phyloP scores from a whole-genome alignment of 1,140 invertebrate species.

The Anthonomus grandis region DNA sequence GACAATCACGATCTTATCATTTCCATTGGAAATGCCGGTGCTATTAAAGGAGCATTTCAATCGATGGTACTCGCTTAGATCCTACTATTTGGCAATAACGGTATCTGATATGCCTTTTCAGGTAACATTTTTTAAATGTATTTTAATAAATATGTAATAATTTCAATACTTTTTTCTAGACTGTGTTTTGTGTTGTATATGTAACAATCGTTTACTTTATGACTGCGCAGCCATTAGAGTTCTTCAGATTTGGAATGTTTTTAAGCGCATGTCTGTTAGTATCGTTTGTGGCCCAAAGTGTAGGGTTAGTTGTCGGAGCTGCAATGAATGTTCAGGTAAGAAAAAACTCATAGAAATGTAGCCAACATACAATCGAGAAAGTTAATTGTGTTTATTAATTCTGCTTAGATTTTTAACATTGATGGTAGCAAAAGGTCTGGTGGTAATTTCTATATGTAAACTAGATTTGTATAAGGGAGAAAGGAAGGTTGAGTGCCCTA shows the following conservation, averaged over 20 bases:
- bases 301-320: conserved; percentile 92
- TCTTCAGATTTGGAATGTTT: conserved; percentile 84
- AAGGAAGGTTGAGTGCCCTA: too few relatives aligned
- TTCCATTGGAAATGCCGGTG: conserved; percentile 93
- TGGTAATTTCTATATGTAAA: too few relatives aligned
- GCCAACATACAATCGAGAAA: too few relatives aligned
- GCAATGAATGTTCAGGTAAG: conserved; percentile 83
- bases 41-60: conserved; percentile 94
- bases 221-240: conserved; percentile 87
- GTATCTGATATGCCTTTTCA: conserved; percentile 96
- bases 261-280: conserved; percentile 83
- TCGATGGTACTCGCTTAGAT: conserved; percentile 93
- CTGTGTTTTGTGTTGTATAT: conserved; percentile 88
- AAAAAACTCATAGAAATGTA: too few relatives aligned
- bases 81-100: conserved; percentile 94
- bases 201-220: conserved; percentile 92
- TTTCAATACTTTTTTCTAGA: conserved; percentile 54
- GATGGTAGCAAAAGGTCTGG: too few relatives aligned
- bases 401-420: too few relatives aligned
- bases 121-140: conserved; percentile 38
- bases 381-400: too few relatives aligned
- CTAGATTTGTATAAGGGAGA: too few relatives aligned
- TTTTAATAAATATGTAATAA: neutral
- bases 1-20: conserved; percentile 96
- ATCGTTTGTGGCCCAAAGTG: conserved; percentile 92